These are phyloP conservation scores for Sorex araneus DNA, from an alignment of 2,113 vertebrate species.

Conservation along the genomic window DNA sequence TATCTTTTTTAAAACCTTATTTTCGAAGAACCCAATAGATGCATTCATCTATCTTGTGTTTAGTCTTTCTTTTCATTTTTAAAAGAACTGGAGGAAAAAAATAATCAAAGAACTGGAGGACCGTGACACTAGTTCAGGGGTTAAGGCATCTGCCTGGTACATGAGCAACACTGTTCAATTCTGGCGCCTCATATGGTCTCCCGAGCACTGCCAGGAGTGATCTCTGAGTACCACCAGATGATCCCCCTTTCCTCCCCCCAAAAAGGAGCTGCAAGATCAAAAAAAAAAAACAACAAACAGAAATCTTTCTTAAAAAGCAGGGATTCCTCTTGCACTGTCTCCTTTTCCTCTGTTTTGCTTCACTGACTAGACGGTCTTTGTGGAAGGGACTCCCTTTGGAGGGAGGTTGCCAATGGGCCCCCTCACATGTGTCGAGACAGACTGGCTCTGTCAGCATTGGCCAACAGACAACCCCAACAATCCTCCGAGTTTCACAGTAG, in stretches of 20 bases:
- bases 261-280: neutral
- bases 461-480: constrained; percentile 26
- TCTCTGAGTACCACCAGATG: too few species aligned
- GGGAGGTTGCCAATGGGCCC: neutral
- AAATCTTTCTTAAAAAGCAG: constrained; percentile 17
- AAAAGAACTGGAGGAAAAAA: too few species aligned
- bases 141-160: too few species aligned
- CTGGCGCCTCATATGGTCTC: too few species aligned
- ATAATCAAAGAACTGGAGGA: too few species aligned
- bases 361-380: neutral
- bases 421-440: neutral
- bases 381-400: neutral
- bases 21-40: neutral
- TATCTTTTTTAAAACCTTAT: neutral
- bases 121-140: neutral
- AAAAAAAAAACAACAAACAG: neutral
- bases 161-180: too few species aligned
- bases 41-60: neutral
- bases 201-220: too few species aligned
- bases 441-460: neutral
- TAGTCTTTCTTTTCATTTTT: neutral
- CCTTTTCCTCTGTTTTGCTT: constrained; percentile 3
- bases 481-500: neutral
- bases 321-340: neutral
- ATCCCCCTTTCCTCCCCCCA: too few species aligned